Conservation (phyloP, 1,140 invertebrate genomes). For the Ips nitidus region DNA sequence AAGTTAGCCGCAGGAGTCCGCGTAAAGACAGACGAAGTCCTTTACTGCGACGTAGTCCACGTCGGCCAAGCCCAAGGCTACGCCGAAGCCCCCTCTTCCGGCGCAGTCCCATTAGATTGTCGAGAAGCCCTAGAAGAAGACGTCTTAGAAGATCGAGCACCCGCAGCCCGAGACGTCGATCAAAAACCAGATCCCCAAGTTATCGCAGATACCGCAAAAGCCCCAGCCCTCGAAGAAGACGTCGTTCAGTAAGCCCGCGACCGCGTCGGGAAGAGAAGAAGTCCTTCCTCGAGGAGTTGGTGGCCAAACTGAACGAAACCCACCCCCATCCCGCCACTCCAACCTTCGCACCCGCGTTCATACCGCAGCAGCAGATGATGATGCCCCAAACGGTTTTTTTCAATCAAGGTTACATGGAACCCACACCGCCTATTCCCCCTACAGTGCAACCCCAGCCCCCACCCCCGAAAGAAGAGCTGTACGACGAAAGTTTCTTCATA, state of each 20-base stretch:
- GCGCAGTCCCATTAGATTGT: slow-evolving; percentile 8
- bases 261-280: slow-evolving; percentile 36
- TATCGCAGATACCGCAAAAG: slow-evolving; percentile 17
- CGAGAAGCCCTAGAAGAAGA: slow-evolving; percentile 20
- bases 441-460: not conserved
- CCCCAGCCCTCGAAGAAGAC: slow-evolving; percentile 16
- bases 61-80: not conserved
- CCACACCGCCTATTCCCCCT: not conserved
- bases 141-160: slow-evolving; percentile 2
- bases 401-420: too few species aligned
- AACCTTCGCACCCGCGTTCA: not conserved
- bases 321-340: slow-evolving; percentile 6
- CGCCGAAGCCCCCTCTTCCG: not conserved
- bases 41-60: slow-evolving; percentile 1
- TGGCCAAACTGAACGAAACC: slow-evolving; percentile 45
- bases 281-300: slow-evolving; percentile 47
- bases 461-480: not conserved
- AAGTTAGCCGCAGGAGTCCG: not conserved
- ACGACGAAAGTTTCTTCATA: slow-evolving; percentile 41
- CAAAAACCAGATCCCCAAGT: slow-evolving; percentile 23
- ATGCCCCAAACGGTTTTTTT: not conserved
- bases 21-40: not conserved
- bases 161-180: slow-evolving; percentile 1
- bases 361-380: slow-evolving; percentile 5
- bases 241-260: slow-evolving; percentile 23